Conservation (phyloP, 53 echinoderm and acorn worm species). For the Temnopleurus reevesii region DNA sequence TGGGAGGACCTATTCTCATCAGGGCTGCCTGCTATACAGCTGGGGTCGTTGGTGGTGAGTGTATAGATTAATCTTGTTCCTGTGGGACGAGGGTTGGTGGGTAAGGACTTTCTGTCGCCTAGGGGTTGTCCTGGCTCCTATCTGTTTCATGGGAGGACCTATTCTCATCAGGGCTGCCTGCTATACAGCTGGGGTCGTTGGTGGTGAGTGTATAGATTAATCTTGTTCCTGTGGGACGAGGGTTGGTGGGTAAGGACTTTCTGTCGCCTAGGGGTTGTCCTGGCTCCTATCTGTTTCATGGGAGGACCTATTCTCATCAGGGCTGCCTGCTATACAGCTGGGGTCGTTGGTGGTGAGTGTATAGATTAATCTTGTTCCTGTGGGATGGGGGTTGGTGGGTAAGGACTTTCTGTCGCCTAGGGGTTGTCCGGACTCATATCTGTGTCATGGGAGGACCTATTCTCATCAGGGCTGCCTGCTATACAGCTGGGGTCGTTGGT, state of each 20-base stretch:
- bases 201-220: conserved; percentile 92
- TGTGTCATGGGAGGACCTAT: conserved; percentile 92
- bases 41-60: conserved; percentile 95
- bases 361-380: too few species aligned
- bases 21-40: conserved; percentile 98
- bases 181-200: conserved; percentile 98
- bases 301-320: conserved; percentile 92
- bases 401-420: too few species aligned
- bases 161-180: conserved; percentile 91
- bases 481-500: conserved; percentile 98
- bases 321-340: conserved; percentile 99
- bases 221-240: too few species aligned
- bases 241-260: too few species aligned
- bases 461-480: conserved; percentile 93
- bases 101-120: too few species aligned
- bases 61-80: too few species aligned
- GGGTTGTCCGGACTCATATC: conserved; percentile 87
- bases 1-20: conserved; percentile 93
- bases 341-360: conserved; percentile 93
- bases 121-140: conserved; percentile 88
- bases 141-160: conserved; percentile 93
- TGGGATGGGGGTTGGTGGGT: too few species aligned
- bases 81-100: too few species aligned
- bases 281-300: conserved; percentile 88
- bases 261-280: conserved; percentile 82